Base-by-base conservation (phyloP, 2,888 invertebrate species). In the Chorisops tibialis region DNA sequence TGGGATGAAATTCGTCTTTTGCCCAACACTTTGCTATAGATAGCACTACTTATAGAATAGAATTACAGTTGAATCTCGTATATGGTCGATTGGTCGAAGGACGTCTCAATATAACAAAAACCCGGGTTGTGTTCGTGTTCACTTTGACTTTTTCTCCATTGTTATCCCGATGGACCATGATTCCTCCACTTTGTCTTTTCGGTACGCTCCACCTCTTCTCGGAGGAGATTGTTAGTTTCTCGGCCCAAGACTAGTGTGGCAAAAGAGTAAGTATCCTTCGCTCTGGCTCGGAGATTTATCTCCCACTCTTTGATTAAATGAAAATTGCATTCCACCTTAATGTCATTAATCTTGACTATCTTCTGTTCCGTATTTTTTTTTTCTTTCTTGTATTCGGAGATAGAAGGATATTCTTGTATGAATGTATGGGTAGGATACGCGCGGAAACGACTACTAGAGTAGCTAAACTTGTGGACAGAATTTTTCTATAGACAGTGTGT, bases 291-390 rank as follows among this genome's bases (percentile, higher is more conserved):
- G 50, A 62, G 56, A 61, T 63, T 63, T 63, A 63, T 63, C 45
- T 63, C 50, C 43, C 47, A 61, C 58, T 61, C 60, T 61, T 63
- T 63, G 63, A 63, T 63, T 63, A 63, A 63, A 63, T 63, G 63
- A 63, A 63, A 63, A 61, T 63, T 63, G 63, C 60, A 63, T 63
- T 63, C 56, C 56, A 60, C 63, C 56, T 54, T 54, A 49, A 61
- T 35, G 56, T 63, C 61, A 61, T 63, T 63, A 63, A 63, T 63
- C 63, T 63, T 54, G 47, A 52, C 54, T 63, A 56, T 62, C 39
- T 56, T 45, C 35, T 60, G 41, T 52, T 50, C 49, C 35, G 56
- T 45, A 30, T 56, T n/a, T n/a, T n/a, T n/a, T n/a, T n/a, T n/a
- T n/a, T n/a, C n/a, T n/a, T 45, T 45, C 56, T 18, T 43, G 30